phyloP scores from a whole-genome alignment of 2,888 invertebrate genomes.

The Sarcophaga subvicina region DNA sequence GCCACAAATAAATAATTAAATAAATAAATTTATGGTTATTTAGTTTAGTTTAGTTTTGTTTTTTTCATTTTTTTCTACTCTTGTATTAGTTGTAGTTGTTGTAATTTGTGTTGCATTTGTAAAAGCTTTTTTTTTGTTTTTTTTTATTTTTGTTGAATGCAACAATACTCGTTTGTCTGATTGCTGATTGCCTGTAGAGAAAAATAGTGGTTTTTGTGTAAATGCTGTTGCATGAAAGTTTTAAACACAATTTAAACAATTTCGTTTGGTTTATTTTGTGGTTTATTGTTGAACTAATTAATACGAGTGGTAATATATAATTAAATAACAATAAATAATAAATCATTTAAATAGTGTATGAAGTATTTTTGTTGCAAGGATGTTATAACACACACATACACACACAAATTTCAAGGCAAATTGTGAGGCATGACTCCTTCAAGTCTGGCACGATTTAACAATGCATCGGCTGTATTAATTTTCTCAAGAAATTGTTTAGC shows the following conservation, averaged over 20 bases:
- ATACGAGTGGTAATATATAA: slow-evolving; percentile 49
- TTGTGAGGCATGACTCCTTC: slow-evolving; percentile 43
- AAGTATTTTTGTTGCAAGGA: background rate
- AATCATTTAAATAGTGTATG: slow-evolving; percentile 25
- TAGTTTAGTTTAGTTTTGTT: slow-evolving; percentile 40
- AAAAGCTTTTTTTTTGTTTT: slow-evolving; percentile 11
- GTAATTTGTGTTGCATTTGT: slow-evolving; percentile 22
- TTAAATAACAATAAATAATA: slow-evolving; percentile 57
- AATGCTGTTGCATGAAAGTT: background rate
- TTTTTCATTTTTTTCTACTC: background rate
- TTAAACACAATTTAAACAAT: slow-evolving; percentile 41
- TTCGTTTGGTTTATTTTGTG: slow-evolving; percentile 57
- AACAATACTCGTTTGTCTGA: slow-evolving; percentile 2
- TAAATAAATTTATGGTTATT: slow-evolving; percentile 58
- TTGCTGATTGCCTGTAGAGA: background rate
- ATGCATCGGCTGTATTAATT: background rate
- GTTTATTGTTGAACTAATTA: slow-evolving; percentile 58
- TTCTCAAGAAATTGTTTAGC: slow-evolving; percentile 42
- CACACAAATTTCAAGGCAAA: background rate
- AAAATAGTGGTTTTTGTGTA: slow-evolving; percentile 6
- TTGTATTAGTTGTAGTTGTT: slow-evolving; percentile 3
- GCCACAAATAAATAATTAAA: slow-evolving; percentile 63
- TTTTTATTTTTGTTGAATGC: background rate
- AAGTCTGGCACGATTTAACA: slow-evolving; percentile 53
- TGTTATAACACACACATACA: background rate